Conservation (phyloP, 2,888 invertebrate genomes). For the Cabera pusaria region DNA sequence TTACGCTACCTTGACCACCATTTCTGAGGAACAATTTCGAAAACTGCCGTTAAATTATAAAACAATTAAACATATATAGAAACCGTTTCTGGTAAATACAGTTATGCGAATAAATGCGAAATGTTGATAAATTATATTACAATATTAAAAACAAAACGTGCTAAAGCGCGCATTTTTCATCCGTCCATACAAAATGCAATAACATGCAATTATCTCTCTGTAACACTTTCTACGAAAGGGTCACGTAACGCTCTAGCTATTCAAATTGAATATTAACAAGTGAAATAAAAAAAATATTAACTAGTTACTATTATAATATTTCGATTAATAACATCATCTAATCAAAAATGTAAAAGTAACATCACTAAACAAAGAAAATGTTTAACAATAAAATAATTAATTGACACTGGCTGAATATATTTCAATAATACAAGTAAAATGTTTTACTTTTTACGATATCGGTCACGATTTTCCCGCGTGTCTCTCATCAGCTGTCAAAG, state of each 20-base stretch:
- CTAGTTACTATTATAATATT: no score
- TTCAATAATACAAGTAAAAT: no score
- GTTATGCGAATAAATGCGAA: conserved; percentile 28
- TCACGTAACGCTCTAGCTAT: conserved; percentile 16
- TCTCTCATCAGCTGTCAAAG: conserved; percentile 76
- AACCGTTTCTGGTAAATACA: conserved; percentile 21
- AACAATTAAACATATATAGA: conserved; percentile 14
- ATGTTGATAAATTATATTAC: conserved; percentile 22
- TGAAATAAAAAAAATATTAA: conserved; percentile 1
- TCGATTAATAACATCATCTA: no score
- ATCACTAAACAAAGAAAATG: no score
- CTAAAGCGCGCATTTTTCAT: conserved; percentile 24
- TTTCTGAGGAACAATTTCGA: conserved; percentile 10
- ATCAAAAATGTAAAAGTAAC: no score
- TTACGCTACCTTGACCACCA: conserved; percentile 26
- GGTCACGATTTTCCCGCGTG: conserved; percentile 38
- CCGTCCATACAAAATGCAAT: conserved; percentile 16
- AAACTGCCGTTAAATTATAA: conserved; percentile 10
- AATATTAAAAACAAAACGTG: conserved; percentile 30
- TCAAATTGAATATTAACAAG: conserved; percentile 2
- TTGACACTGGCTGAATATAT: no score
- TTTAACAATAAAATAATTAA: no score
- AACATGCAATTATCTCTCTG: conserved; percentile 18
- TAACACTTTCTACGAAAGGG: conserved; percentile 16
- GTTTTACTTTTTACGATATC: no score